Percentiles rank a stretch among this genome's conserved stretches.
Evolutionary conservation across 2,113 vertebrate species (phyloP).

Genomic region (Scartelaos histophorus): DNA sequence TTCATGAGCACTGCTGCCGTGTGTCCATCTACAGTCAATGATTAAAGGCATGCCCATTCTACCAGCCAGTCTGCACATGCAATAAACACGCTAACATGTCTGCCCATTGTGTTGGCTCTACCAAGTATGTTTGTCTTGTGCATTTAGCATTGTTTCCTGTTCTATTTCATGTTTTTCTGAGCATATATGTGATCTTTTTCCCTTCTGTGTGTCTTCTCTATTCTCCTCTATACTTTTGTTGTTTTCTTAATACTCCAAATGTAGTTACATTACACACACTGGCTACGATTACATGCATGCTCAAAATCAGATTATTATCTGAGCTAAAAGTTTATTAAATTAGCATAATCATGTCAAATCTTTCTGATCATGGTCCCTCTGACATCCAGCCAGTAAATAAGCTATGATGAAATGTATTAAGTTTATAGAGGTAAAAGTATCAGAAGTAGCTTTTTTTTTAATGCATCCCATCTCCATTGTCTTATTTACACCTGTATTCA

Average conservation of each 20-base stretch:
- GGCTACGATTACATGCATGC: too few species aligned
- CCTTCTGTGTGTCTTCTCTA: not conserved
- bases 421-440: too few species aligned
- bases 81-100: conserved; percentile 26
- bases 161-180: not conserved
- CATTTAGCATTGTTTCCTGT: conserved; percentile 2
- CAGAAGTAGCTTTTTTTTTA: too few species aligned
- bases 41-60: conserved; percentile 51
- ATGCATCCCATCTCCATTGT: too few species aligned
- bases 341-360: too few species aligned
- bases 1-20: conserved; percentile 58
- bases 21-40: conserved; percentile 55
- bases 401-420: too few species aligned
- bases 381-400: too few species aligned
- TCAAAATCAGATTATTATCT: too few species aligned
- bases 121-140: not conserved
- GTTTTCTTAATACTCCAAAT: not conserved
- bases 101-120: not conserved
- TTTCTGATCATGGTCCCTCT: too few species aligned
- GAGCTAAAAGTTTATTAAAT: too few species aligned
- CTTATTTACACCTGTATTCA: not conserved
- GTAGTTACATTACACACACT: not conserved
- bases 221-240: not conserved
- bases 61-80: conserved; percentile 17
- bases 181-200: not conserved